A percentile compares a stretch with the other conserved stretches of the same genome.
Evolutionary conservation across 2,888 invertebrate genomes (phyloP).

Genomic region (Tenthredo mesomela): DNA sequence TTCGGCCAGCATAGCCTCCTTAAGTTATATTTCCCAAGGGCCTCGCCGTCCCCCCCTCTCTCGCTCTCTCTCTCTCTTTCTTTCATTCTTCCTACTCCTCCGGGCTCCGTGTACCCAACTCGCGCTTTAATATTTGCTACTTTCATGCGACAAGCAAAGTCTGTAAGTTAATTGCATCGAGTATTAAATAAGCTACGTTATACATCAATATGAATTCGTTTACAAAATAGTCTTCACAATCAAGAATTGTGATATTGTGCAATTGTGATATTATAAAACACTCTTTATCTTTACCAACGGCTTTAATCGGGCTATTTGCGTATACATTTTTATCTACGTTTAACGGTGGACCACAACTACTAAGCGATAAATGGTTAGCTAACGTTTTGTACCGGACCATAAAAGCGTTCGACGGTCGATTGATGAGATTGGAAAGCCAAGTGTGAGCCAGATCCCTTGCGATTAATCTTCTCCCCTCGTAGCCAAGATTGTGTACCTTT

Average conservation of each 20-base stretch:
- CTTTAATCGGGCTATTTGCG: not conserved
- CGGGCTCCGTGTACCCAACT: not conserved
- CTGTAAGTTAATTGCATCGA: not conserved
- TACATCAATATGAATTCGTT: not conserved
- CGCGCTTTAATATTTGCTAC: not conserved
- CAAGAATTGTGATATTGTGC: not conserved
- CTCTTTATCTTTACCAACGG: not conserved
- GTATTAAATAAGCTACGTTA: not conserved
- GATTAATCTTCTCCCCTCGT: conserved; percentile 38
- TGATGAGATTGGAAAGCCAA: conserved; percentile 32
- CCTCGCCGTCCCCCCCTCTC: not conserved
- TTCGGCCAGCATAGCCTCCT: conserved; percentile 5
- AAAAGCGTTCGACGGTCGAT: conserved; percentile 25
- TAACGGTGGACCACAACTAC: conserved; percentile 11
- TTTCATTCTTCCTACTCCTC: conserved; percentile 3
- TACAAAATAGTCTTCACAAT: not conserved
- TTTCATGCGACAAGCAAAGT: not conserved
- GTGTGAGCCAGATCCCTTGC: conserved; percentile 11
- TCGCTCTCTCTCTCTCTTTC: not conserved
- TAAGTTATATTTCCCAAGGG: conserved; percentile 42
- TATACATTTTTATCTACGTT: conserved; percentile 19
- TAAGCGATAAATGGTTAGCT: not conserved
- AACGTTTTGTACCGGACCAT: conserved; percentile 9
- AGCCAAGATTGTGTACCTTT: conserved; percentile 28
- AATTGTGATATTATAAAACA: not conserved